Conservation (phyloP, 2,888 invertebrate genomes). For the Platerodrilus igneus region DNA sequence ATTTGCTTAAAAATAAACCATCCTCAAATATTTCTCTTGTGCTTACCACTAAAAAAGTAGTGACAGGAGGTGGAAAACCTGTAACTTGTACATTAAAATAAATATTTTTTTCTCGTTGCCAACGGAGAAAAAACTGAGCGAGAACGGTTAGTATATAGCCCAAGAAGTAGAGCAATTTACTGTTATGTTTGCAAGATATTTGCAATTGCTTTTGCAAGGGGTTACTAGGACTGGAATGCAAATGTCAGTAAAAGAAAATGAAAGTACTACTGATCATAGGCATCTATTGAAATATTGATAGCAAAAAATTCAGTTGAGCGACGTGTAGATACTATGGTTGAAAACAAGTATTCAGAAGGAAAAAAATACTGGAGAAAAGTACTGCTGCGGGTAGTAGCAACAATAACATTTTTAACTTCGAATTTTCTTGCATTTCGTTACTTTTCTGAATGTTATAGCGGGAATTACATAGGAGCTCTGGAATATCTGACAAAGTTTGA, state of each 20-base stretch:
- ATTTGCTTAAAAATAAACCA: background rate
- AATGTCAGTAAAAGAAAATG: background rate
- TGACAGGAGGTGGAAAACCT: background rate
- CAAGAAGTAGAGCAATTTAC: background rate
- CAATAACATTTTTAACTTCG: background rate
- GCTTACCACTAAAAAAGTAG: constrained; percentile 1
- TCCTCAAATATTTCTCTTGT: constrained; percentile 1
- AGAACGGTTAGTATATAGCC: background rate
- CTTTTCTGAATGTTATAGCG: background rate
- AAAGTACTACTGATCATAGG: background rate
- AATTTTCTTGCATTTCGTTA: background rate
- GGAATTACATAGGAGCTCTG: background rate
- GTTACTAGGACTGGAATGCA: background rate
- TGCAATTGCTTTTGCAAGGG: background rate
- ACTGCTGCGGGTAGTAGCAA: background rate
- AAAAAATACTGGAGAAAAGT: background rate
- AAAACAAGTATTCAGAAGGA: background rate
- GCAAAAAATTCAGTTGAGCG: background rate
- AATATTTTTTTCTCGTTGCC: background rate
- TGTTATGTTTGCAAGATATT: background rate
- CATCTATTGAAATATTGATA: too few species aligned
- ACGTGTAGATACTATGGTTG: background rate
- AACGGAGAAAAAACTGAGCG: too few species aligned
- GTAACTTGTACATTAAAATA: background rate
- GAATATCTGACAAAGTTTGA: too few species aligned